These are phyloP conservation scores for Hesperia comma DNA, from an alignment of 2,888 invertebrate genomes.

Conservation along the genomic window DNA sequence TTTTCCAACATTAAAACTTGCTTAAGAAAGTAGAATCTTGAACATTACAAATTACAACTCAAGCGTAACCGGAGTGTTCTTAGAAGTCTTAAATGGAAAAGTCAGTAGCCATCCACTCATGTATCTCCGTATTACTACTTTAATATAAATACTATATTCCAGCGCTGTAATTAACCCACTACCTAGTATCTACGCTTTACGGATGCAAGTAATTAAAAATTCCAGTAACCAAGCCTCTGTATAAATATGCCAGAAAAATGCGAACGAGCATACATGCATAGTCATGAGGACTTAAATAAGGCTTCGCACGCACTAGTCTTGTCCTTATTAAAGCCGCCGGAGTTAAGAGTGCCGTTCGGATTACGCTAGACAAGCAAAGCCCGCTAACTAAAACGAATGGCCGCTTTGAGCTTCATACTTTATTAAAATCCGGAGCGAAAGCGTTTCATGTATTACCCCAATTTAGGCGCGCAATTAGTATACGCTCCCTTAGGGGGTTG, in stretches of 20 bases:
- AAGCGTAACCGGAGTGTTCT: too few species aligned
- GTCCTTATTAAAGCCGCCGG: constrained; percentile 29
- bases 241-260: constrained; percentile 25
- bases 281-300: constrained; percentile 33
- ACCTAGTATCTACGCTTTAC: neutral
- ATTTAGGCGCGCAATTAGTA: constrained; percentile 80
- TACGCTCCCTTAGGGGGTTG: constrained; percentile 60
- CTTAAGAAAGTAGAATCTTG: too few species aligned
- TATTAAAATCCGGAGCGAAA: constrained; percentile 74
- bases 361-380: constrained; percentile 59
- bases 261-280: constrained; percentile 26
- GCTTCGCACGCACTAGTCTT: constrained; percentile 28
- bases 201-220: constrained; percentile 17
- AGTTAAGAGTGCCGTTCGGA: constrained; percentile 46
- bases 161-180: neutral
- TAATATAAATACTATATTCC: neutral
- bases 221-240: neutral
- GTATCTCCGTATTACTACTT: neutral
- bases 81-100: neutral
- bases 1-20: too few species aligned
- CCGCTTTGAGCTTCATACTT: constrained; percentile 70
- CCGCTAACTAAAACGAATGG: constrained; percentile 76
- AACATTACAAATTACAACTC: too few species aligned
- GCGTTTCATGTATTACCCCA: constrained; percentile 78
- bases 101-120: neutral